These are phyloP conservation scores for Rhopalosiphum padi DNA, from an alignment of 1,140 invertebrate species.

Conservation along the genomic window DNA sequence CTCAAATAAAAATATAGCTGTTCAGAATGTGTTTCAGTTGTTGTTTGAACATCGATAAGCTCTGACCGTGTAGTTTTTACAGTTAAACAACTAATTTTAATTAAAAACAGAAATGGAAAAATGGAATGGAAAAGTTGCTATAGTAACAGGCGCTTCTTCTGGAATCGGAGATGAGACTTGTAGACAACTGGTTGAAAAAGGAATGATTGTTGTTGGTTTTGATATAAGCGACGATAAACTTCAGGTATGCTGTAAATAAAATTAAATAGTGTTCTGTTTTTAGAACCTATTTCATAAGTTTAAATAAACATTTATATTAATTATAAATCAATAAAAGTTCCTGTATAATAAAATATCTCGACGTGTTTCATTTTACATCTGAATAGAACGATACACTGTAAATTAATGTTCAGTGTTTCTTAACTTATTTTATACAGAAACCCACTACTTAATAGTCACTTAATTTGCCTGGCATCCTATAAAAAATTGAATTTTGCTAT, in stretches of 20 bases:
- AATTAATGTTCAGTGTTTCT: no score
- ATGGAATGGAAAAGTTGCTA: slow-evolving; percentile 67
- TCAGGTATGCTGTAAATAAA: slow-evolving; percentile 47
- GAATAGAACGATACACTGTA: no score
- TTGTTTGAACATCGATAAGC: not conserved
- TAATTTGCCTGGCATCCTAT: no score
- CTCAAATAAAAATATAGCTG: not conserved
- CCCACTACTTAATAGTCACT: no score
- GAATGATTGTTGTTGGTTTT: slow-evolving; percentile 66
- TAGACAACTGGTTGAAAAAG: slow-evolving; percentile 64
- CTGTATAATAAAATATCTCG: no score
- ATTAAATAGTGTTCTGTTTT: not conserved
- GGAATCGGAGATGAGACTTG: slow-evolving; percentile 66
- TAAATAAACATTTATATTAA: not conserved
- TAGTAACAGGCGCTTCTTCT: slow-evolving; percentile 68
- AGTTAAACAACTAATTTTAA: not conserved
- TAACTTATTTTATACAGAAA: no score
- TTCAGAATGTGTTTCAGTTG: not conserved
- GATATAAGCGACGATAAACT: slow-evolving; percentile 59
- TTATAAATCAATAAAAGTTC: not conserved
- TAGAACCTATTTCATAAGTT: no score
- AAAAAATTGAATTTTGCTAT: no score
- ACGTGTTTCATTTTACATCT: no score
- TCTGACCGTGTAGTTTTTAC: not conserved
- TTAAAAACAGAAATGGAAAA: slow-evolving; percentile 61